These are phyloP conservation scores for Phenacoccus solenopsis DNA, from an alignment of 1,140 invertebrate species.

Conservation along the genomic window DNA sequence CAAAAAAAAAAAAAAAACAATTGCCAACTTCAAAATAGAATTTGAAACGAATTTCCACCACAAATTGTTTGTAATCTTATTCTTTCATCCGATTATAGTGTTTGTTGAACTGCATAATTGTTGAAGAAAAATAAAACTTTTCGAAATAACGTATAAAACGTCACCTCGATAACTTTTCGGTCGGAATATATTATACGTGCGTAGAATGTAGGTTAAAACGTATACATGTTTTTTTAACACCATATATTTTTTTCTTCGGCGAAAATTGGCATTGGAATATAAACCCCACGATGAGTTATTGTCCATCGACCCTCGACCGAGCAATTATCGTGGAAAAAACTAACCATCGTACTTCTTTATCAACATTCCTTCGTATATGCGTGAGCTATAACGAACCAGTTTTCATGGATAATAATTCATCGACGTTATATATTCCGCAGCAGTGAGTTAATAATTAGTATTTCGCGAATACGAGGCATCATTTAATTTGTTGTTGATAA, in stretches of 20 bases:
- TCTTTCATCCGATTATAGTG: neutral
- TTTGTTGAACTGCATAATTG: constrained; percentile 2
- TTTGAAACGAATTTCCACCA: too few species aligned
- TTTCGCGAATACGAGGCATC: neutral
- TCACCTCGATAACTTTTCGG: neutral
- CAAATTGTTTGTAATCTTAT: neutral
- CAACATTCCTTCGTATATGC: too few species aligned
- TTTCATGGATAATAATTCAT: neutral
- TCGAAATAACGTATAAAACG: too few species aligned
- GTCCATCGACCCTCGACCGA: neutral
- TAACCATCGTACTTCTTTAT: too few species aligned
- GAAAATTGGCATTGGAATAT: neutral
- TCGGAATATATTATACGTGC: neutral
- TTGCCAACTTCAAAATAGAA: too few species aligned
- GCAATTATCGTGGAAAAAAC: too few species aligned
- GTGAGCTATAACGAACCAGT: too few species aligned
- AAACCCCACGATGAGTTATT: too few species aligned
- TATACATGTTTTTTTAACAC: neutral
- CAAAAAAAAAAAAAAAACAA: too few species aligned
- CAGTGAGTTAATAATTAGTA: neutral
- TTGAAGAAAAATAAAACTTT: neutral
- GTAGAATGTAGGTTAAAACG: neutral
- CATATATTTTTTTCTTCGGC: neutral
- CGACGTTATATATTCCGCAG: neutral
- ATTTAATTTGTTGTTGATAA: neutral